phyloP scores from a whole-genome alignment of 1,140 invertebrate genomes.

The Protaetia brevitarsis region DNA sequence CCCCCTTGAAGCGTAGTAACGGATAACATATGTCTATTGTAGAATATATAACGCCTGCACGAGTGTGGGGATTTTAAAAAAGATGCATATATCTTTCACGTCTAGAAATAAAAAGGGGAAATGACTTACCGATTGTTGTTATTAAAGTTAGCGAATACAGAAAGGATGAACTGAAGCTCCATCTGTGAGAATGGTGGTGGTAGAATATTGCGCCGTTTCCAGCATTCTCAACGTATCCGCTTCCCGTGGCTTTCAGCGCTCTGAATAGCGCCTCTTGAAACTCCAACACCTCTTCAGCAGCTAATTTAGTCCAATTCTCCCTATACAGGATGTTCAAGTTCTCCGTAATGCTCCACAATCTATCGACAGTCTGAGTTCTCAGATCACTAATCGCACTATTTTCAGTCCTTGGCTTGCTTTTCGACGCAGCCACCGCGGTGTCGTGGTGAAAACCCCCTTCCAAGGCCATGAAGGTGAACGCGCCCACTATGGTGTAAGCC shows the following conservation, averaged over 20 bases:
- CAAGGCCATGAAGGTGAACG: conserved; percentile 86
- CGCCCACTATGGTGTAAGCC: conserved; percentile 86
- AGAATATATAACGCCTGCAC: too few relatives aligned
- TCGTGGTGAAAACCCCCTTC: conserved; percentile 60
- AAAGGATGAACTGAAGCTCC: conserved; percentile 89
- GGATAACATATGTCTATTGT: too few relatives aligned
- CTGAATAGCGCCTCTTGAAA: conserved; percentile 68
- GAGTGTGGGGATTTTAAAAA: too few relatives aligned
- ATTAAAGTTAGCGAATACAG: conserved; percentile 94
- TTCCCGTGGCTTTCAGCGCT: conserved; percentile 43
- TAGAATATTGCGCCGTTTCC: conserved; percentile 37
- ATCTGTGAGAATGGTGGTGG: conserved; percentile 64
- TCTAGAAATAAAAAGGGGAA: too few relatives aligned
- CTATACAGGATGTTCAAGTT: conserved; percentile 91
- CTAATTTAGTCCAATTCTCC: conserved; percentile 88
- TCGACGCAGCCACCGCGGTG: conserved; percentile 54
- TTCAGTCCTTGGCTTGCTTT: conserved; percentile 53
- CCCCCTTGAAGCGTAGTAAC: too few relatives aligned
- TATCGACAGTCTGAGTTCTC: conserved; percentile 66
- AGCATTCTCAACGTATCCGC: conserved; percentile 33
- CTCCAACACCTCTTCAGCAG: conserved; percentile 77
- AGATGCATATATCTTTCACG: too few relatives aligned
- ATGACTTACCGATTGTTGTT: conserved; percentile 91
- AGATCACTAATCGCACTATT: conserved; percentile 44
- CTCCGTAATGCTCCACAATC: conserved; percentile 90